Evolutionary conservation across 2,888 invertebrate species (phyloP), one percentile per base, ranked within the genome.

Genomic region (Phengaris alcon): DNA sequence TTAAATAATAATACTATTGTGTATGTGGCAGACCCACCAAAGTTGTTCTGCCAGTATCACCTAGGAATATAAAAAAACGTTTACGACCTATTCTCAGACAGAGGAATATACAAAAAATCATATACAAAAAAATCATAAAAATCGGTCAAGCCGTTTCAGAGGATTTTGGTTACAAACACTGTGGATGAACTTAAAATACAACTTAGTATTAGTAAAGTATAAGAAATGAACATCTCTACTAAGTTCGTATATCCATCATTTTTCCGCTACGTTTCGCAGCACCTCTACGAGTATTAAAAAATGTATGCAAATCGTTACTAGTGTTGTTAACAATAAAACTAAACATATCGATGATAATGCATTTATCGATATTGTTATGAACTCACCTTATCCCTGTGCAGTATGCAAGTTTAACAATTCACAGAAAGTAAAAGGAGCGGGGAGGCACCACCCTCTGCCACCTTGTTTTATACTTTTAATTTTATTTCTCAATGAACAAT

Each of bases 361-460:
- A 10, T 59, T 15, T 59, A 59, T 64, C 64, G 64, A 64, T 64
- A 64, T 64, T 64, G 35, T 64, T 35, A 64, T 64, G 35, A 35
- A 10, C 81, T 79, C 77, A 76, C 81, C 79, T 77, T 78, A 78
- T 77, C 81, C 80, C 84, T 85, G 84, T 87, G 87, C 88, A 87
- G 91, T 90, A 91, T 91, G 91, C 90, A 91, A 90, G 88, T 87
- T 89, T 44, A 64, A 64, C 13, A 10, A 64, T 44, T 52, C 52
- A 6, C 64, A 35, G 64, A 64, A 64, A 64, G 64, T 64, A 64
- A 64, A 10, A 64, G 64, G 35, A 12, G 64, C 9, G 35, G 10
- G 35, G 6, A 10, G 35, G 12, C 35, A 6, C 64, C 59, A 12
- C 59, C 59, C 35, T 35, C 35, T 35, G 35, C 35, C 35, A 35